Conservation (phyloP, 2,113 vertebrate species). For the Delphinus delphis region DNA sequence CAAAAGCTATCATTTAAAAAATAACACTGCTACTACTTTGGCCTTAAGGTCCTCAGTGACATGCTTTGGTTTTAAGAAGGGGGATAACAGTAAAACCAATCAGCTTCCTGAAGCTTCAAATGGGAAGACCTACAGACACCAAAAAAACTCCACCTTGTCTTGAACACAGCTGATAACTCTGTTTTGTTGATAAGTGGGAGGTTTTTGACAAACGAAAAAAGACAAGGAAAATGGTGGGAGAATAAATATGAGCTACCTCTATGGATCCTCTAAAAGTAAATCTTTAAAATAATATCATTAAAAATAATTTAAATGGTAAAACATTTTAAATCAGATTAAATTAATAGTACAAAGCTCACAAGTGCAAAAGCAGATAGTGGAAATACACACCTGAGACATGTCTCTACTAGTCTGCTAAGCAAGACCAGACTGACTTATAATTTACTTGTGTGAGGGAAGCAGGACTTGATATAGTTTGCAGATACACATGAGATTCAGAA, state of each 20-base stretch:
- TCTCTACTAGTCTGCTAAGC: not conserved
- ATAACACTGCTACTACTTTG: not conserved
- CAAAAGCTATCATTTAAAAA: not conserved
- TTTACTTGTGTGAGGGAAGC: not conserved
- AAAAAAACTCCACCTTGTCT: not conserved
- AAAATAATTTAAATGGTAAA: not conserved
- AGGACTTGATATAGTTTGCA: not conserved
- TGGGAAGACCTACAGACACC: not conserved
- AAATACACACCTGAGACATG: not conserved
- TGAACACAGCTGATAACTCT: not conserved
- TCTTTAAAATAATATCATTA: not conserved
- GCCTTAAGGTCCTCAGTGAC: not conserved
- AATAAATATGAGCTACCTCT: not conserved
- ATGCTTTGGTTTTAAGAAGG: not conserved
- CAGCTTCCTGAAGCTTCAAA: not conserved
- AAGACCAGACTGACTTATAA: not conserved
- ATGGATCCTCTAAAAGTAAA: not conserved
- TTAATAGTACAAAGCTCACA: not conserved
- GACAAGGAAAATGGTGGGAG: not conserved
- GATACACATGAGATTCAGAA: not conserved
- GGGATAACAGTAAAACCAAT: not conserved
- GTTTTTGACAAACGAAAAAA: not conserved
- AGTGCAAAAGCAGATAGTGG: not conserved
- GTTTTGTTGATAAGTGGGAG: not conserved
- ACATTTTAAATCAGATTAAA: not conserved